Evolutionary conservation across 2,888 invertebrate genomes (phyloP).

Genomic region (Trichopria drosophilae): DNA sequence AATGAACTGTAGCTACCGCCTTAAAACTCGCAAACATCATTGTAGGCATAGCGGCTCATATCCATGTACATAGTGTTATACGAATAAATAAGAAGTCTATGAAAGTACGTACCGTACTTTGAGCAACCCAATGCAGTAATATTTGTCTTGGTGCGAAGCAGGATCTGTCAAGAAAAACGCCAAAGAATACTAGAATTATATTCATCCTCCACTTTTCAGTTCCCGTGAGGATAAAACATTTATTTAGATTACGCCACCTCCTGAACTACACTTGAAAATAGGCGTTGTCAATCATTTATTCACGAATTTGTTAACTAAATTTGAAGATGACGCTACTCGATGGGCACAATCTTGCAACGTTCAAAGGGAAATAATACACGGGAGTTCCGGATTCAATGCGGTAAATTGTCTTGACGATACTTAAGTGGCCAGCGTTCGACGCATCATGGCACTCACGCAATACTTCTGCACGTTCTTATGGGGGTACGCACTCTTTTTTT

Average conservation of each 20-base stretch:
- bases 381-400: slow-evolving; percentile 14
- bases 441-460: too few species aligned
- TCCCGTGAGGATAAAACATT: not conserved
- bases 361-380: too few species aligned
- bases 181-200: slow-evolving; percentile 2
- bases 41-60: slow-evolving; percentile 18
- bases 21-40: slow-evolving; percentile 22
- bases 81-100: slow-evolving; percentile 8
- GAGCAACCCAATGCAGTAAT: too few species aligned
- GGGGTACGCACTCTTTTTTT: too few species aligned
- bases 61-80: slow-evolving; percentile 19
- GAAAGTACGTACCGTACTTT: too few species aligned
- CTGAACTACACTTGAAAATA: not conserved
- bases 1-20: slow-evolving; percentile 16
- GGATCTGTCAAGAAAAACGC: slow-evolving; percentile 1
- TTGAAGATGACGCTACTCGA: slow-evolving; percentile 1
- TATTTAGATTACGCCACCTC: not conserved
- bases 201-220: slow-evolving; percentile 6
- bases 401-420: too few species aligned
- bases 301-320: slow-evolving; percentile 1
- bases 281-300: slow-evolving; percentile 5
- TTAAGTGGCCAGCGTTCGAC: too few species aligned
- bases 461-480: too few species aligned
- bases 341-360: slow-evolving; percentile 11
- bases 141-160: slow-evolving; percentile 2